Base-by-base conservation (phyloP, 2,797 vertebrate genomes). In the Danio aesculapii region DNA sequence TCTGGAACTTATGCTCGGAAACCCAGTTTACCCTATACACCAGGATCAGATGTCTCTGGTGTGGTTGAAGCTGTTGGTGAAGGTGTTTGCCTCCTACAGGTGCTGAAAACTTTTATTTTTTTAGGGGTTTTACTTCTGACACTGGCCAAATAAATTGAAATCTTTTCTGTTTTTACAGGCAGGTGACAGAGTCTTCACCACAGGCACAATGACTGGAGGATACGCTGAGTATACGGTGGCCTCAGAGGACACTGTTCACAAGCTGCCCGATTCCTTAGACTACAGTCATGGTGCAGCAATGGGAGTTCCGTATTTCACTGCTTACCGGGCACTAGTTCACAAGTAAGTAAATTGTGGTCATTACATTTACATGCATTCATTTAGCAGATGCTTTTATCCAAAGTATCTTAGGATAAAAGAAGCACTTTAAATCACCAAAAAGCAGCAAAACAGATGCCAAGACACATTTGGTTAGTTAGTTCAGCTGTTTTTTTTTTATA, bases 141-240 rank as follows among this genome's bases (percentile, higher is more conserved):
- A 6, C n/a, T n/a, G 6, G 4, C n/a, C 12, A 49, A 8, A 41
- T 63, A 4, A 19, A 61, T 49, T 0, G 44, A 52, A 50, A 57
- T 74, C 8, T 57, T 13, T 49, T 71, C n/a, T 84, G 49, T 83
- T 80, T 75, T 83, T 68, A 1, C 87, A 99, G 98, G 88, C 90
- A 82, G 97, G 97, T 4, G 97, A 99, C 83, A 91, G 95, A n/a
- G 97, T 99, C 79, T 99, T 98, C 87, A 94, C 94, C 77, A 90
- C 83, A 0, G 76, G 66, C 12, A 96, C 96, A 0, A 61, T 92
- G 84, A 94, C 95, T 0, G 98, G 98, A 61, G 98, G 95, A 49
- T 99, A 99, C 1, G 96, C 97, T 0, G 97, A 99, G 61, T 98
- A 93, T 55, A 68, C 95, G 0, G 57, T 98, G 0, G 95, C 96